Conservation (phyloP, 2,797 vertebrate genomes). For the Microctenopoma stevenorrisi region DNA sequence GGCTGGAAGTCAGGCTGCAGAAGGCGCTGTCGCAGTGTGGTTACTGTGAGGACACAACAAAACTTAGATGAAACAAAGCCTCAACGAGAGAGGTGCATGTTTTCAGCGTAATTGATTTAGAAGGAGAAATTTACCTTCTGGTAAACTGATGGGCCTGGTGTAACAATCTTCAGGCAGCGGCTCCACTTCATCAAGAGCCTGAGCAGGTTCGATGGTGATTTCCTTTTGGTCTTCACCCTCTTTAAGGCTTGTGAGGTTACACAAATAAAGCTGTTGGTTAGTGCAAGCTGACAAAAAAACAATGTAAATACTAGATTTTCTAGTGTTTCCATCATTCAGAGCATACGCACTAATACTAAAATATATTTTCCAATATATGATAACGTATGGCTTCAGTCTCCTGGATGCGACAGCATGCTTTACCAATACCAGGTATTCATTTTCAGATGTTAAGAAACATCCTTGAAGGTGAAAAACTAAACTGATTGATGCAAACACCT, state of each 20-base stretch:
- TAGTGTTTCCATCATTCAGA: not conserved
- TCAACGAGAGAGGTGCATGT: not conserved
- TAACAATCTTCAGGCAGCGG: conserved; percentile 98
- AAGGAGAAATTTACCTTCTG: conserved; percentile 87
- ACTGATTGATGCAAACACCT: conserved; percentile 19
- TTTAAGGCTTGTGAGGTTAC: conserved; percentile 86
- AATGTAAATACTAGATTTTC: not conserved
- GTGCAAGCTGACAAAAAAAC: not conserved
- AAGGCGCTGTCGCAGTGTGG: conserved; percentile 94
- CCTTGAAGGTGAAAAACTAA: conserved; percentile 38
- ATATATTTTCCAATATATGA: not conserved
- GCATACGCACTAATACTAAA: not conserved
- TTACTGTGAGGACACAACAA: conserved; percentile 82
- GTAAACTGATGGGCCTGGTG: conserved; percentile 91
- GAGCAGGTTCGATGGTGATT: conserved; percentile 93
- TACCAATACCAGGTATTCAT: conserved; percentile 28
- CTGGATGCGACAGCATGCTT: conserved; percentile 18
- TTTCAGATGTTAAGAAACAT: conserved; percentile 16
- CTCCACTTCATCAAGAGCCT: conserved; percentile 95
- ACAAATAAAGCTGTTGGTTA: conserved; percentile 31
- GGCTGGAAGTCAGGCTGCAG: conserved; percentile 98
- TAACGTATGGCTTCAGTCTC: not conserved
- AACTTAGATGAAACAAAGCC: not conserved
- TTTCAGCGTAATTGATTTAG: not conserved
- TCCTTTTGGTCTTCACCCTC: conserved; percentile 98